These are phyloP conservation scores for Elanus axillaris DNA, from an alignment of 2,113 vertebrate genomes.

Conservation along the genomic window DNA sequence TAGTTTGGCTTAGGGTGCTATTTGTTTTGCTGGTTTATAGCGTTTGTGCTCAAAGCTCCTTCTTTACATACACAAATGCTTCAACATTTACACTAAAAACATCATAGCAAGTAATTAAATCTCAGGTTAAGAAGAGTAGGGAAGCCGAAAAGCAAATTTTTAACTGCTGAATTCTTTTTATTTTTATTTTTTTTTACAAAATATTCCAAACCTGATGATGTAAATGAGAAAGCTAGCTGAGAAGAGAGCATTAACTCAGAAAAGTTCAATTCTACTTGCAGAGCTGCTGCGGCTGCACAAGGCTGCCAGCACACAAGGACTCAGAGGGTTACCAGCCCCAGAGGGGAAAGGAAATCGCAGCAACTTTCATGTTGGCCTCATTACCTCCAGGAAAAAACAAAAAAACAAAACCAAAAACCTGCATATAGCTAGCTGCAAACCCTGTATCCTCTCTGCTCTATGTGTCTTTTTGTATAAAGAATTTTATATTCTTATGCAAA, in stretches of 20 bases:
- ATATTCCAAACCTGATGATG: neutral
- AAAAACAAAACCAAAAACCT: neutral
- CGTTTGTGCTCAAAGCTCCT: neutral
- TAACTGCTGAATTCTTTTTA: neutral
- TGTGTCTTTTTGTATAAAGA: fast-evolving
- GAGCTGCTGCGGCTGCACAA: neutral
- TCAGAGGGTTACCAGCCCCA: neutral
- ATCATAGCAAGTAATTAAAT: neutral
- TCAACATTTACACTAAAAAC: neutral
- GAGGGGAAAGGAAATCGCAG: neutral
- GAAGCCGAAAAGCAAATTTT: neutral
- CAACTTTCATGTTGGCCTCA: neutral
- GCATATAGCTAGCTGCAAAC: neutral
- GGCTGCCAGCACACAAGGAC: fast-evolving
- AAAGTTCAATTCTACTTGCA: neutral
- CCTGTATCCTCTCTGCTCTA: neutral
- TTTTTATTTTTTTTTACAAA: neutral
- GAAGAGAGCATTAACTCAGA: neutral
- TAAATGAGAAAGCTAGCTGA: neutral
- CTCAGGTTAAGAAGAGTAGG: neutral
- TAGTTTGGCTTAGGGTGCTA: neutral
- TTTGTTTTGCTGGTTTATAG: neutral
- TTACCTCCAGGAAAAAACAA: neutral
- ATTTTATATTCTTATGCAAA: neutral
- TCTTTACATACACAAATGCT: neutral